Conservation (phyloP, 2,888 invertebrate genomes). For the Pachliopta kotzebuea region DNA sequence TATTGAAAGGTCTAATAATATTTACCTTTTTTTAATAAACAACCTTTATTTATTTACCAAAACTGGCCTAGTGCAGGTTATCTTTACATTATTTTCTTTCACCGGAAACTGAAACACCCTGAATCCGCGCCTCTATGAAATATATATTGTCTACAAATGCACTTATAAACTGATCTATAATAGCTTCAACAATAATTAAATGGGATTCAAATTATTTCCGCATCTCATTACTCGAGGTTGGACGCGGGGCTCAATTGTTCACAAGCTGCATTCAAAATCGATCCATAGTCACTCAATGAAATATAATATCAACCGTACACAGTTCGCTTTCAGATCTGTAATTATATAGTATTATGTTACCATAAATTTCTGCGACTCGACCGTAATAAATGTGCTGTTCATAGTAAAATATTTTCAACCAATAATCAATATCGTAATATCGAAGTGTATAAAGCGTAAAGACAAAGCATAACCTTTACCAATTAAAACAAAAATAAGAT, state of each 20-base stretch:
- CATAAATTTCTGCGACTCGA: neutral
- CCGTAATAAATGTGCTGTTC: neutral
- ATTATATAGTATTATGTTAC: conserved; percentile 5
- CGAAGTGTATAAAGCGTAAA: too few species aligned
- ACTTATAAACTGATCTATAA: too few species aligned
- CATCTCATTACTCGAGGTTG: conserved; percentile 27
- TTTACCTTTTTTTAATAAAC: too few species aligned
- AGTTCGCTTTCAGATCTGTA: neutral
- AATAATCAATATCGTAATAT: neutral
- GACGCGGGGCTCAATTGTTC: conserved; percentile 22
- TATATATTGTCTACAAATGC: too few species aligned
- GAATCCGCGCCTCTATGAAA: too few species aligned
- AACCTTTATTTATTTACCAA: too few species aligned
- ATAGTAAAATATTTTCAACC: neutral
- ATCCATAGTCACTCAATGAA: conserved; percentile 11
- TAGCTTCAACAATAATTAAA: conserved; percentile 12
- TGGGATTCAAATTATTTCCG: conserved; percentile 25
- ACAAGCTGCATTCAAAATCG: conserved; percentile 22
- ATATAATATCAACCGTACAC: conserved; percentile 10
- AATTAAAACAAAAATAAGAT: too few species aligned
- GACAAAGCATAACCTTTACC: too few species aligned
- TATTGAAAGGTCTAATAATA: too few species aligned
- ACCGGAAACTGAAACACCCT: too few species aligned
- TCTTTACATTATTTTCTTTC: too few species aligned
- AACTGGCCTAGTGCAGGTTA: too few species aligned